Evolutionary conservation across 2,888 invertebrate species (phyloP).

Genomic region (Coenonympha arcania): DNA sequence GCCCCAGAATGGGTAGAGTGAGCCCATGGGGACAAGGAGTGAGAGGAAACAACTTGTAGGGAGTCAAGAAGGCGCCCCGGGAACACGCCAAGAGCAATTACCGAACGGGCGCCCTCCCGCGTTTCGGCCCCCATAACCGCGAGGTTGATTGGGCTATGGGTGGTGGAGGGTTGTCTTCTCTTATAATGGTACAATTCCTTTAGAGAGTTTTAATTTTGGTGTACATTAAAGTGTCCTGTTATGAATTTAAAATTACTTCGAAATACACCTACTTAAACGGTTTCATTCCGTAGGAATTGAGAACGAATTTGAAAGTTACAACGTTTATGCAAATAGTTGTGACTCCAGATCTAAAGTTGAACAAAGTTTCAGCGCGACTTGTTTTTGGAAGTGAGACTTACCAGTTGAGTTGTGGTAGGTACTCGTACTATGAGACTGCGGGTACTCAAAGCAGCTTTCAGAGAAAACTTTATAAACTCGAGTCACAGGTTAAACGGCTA

Average conservation of each 20-base stretch:
- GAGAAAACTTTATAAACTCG: slow-evolving; percentile 3
- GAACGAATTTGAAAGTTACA: slow-evolving; percentile 9
- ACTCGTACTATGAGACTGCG: slow-evolving; percentile 4
- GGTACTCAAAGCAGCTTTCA: slow-evolving; percentile 10
- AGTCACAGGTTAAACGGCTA: neutral
- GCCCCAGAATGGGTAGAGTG: no score
- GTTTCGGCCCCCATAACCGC: no score
- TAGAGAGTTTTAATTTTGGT: no score
- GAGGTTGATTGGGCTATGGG: no score
- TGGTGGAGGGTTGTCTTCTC: no score
- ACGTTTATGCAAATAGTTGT: slow-evolving; percentile 15
- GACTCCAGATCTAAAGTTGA: slow-evolving; percentile 15
- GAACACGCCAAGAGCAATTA: no score
- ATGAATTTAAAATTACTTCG: neutral
- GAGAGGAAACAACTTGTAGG: no score
- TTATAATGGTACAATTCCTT: no score
- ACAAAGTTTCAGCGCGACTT: slow-evolving; percentile 10
- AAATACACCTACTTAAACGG: slow-evolving; percentile 2
- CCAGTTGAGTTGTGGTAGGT: slow-evolving; percentile 10
- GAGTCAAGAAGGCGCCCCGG: no score
- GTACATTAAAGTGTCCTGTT: no score
- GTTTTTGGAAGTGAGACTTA: slow-evolving; percentile 12
- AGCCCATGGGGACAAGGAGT: no score
- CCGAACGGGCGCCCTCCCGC: no score
- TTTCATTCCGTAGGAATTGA: slow-evolving; percentile 6